Base-by-base conservation (phyloP, 2,888 invertebrate genomes). In the Cotesia congregata region DNA sequence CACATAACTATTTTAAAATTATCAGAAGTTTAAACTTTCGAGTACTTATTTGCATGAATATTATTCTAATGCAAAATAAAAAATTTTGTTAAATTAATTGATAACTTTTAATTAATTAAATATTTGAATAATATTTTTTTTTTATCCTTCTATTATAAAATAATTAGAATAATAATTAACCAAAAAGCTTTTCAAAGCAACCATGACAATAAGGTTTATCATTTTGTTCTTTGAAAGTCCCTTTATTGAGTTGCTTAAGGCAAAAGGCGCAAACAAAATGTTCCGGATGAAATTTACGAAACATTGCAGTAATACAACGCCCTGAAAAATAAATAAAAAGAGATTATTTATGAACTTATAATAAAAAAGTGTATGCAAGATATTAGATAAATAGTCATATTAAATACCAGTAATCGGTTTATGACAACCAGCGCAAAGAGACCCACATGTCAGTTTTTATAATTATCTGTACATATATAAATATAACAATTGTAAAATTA, bases 201-300 rank as follows among this genome's bases (percentile, higher is more conserved):
- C 93, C 93, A 89, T 99, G 99, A 90, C 99, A 99, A 90, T 99
- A 99, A 1, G 99, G 99, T 88, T 98, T 98, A 86, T 98, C 97
- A 88, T 98, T 98, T 88, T 98, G 98, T 90, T 99, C 99, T 90
- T 99, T 99, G 91, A 99, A 99, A 0, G 99, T 99, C 85, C 99
- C 99, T 90, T 99, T 99, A 91, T 98, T 99, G 83, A 99, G 93
- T 89, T 98, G 98, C 87, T 98, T 95, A 80, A 98, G 92, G 88
- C 99, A 99, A 91, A 98, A 99, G n/a, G 98, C 98, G 91, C 99
- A 99, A 6, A 98, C 98, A 89, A 99, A 99, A 91, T 99, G 99
- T 89, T 99, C 99, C 0, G 99, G 99, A 90, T 99, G 99, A 93
- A 98, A 99, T 91, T 99, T 99, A 84, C 96, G 92, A 91, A 97